A percentile compares a stretch with the other conserved stretches of the same genome.
phyloP scores from a whole-genome alignment of 2,113 vertebrate genomes.

The Neoarius graeffei region DNA sequence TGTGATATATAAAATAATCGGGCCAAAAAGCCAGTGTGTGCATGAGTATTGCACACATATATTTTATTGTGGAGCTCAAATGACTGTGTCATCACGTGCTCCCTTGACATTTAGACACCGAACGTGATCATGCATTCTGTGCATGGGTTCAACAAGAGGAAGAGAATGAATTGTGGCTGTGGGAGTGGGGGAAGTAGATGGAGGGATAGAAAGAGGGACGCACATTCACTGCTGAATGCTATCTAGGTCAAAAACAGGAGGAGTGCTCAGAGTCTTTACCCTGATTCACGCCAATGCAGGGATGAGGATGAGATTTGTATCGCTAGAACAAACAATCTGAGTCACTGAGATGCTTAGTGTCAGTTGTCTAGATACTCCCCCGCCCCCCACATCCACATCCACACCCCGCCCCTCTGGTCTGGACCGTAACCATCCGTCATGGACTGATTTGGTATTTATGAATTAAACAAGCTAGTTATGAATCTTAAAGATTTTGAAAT shows the following conservation, averaged over 20 bases:
- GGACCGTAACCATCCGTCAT: neutral
- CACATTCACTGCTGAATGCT: conserved; percentile 31
- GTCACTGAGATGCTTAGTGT: conserved; percentile 9
- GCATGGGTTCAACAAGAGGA: conserved; percentile 10
- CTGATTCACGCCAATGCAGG: conserved; percentile 40
- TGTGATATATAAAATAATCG: neutral
- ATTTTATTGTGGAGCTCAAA: neutral
- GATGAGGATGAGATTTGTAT: conserved; percentile 2
- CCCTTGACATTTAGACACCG: conserved; percentile 25
- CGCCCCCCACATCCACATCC: too few relatives aligned
- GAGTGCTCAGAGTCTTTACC: conserved; percentile 25
- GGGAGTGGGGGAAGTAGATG: neutral
- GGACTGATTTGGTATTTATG: neutral
- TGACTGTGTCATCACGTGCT: neutral
- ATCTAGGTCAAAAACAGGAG: conserved; percentile 49
- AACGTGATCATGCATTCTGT: conserved; percentile 6
- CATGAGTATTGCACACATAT: neutral
- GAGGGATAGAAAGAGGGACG: neutral
- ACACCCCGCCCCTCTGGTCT: too few relatives aligned
- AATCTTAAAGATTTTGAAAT: neutral
- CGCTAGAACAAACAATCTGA: conserved; percentile 5
- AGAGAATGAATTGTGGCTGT: neutral
- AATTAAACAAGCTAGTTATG: neutral
- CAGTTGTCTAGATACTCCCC: neutral
- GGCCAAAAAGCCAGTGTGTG: neutral